Percentiles rank a stretch among this genome's conserved stretches.
These are phyloP conservation scores for Aspidapion aeneum DNA, from an alignment of 2,888 invertebrate species.

Conservation along the genomic window DNA sequence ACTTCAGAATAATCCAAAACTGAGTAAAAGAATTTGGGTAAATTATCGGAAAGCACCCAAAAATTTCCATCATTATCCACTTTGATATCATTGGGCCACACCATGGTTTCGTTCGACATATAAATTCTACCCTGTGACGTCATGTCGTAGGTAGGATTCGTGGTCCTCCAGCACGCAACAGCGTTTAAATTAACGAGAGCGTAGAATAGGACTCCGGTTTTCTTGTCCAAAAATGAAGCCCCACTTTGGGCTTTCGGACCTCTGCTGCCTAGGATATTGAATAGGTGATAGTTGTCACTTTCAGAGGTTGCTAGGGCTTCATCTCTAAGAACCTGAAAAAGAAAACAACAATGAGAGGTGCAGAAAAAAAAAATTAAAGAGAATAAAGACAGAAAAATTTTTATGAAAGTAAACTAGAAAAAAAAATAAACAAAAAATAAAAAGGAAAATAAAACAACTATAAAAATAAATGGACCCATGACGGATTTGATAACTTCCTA, in stretches of 20 bases:
- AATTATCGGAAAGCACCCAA: conserved; percentile 71
- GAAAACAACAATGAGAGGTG: no score
- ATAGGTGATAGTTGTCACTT: conserved; percentile 57
- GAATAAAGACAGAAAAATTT: no score
- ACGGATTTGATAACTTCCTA: no score
- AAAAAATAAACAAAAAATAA: no score
- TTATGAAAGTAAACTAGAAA: no score
- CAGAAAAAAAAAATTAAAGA: no score
- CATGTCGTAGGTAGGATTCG: conserved; percentile 62
- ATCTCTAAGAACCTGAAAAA: conserved; percentile 53
- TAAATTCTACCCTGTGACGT: conserved; percentile 70
- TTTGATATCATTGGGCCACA: conserved; percentile 73
- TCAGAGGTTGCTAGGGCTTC: conserved; percentile 47
- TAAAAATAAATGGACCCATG: no score
- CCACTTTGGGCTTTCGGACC: conserved; percentile 72
- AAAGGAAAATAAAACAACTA: no score
- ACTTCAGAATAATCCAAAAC: conserved; percentile 59
- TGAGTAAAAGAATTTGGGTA: conserved; percentile 68
- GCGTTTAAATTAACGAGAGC: conserved; percentile 71
- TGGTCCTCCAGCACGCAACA: conserved; percentile 74
- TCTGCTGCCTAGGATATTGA: conserved; percentile 63
- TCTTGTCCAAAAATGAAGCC: conserved; percentile 66
- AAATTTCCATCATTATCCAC: conserved; percentile 67
- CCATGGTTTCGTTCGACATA: conserved; percentile 66
- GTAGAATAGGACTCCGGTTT: conserved; percentile 71